Base-by-base conservation (phyloP, 2,113 vertebrate genomes). In the Myrmecophaga tridactyla region DNA sequence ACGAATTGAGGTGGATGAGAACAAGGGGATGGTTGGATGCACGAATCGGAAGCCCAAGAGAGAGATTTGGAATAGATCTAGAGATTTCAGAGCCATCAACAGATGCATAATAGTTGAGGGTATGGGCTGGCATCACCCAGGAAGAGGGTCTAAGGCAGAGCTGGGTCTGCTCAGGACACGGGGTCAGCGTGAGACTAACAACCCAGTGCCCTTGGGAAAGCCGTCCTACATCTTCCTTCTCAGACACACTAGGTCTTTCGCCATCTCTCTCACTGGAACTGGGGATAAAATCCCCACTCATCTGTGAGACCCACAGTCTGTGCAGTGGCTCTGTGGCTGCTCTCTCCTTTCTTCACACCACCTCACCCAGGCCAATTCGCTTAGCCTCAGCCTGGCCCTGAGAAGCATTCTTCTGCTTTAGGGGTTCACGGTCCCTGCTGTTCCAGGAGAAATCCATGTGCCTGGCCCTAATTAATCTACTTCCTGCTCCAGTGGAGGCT, bases 321-420 rank as follows among this genome's bases (percentile, higher is more conserved):
- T n/a, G n/a, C n/a, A n/a, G n/a, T n/a, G 41, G 29, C 75, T 27
- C 43, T 43, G 34, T 0, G 0, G 0, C 15, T n/a, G n/a, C 6
- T 51, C 15, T 60, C 46, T n/a, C 62, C 14, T n/a, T n/a, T 34
- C 46, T 23, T 48, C 27, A 11, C 27, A 12, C 7, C 4, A 34
- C 43, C n/a, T 53, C 31, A 8, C 20, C 43, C n/a, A 67, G 65
- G 43, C 13, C 34, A 18, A 0, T 15, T 17, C 51, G 27, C 0
- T 17, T 27, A 2, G n/a, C 34, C 17, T 51, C 85, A 25, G n/a
- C 14, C 31, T 29, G 63, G n/a, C 17, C 41, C n/a, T 60, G 34
- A 11, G 6, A 86, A 21, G 3, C 15, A 1, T 36, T 27, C 56
- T 6, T n/a, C 53, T 36, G 41, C n/a, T 39, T 91, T 1, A 0